Percentiles rank a stretch among this genome's conserved stretches.
Conservation (phyloP, 2,888 invertebrate genomes). For the Lasiommata megera region DNA sequence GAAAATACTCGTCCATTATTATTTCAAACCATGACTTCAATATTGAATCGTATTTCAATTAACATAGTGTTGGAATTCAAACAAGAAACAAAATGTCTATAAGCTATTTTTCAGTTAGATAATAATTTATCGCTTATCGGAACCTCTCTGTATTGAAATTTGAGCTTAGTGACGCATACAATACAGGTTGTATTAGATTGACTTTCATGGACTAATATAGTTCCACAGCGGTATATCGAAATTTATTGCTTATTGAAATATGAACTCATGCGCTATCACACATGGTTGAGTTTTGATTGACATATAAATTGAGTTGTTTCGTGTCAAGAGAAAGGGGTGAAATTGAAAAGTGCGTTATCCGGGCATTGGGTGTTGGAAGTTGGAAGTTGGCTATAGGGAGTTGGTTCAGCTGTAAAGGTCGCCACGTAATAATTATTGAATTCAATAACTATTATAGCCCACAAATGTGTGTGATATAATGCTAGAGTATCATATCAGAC, state of each 20-base stretch:
- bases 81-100: not conserved
- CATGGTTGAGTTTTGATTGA: slow-evolving; percentile 24
- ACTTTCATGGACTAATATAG: not conserved
- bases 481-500: too few species aligned
- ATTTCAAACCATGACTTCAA: not conserved
- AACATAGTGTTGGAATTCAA: not conserved
- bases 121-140: slow-evolving; percentile 17
- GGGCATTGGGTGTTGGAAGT: slow-evolving; percentile 2
- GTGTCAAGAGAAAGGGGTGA: slow-evolving; percentile 17
- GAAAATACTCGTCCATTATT: slow-evolving; percentile 20
- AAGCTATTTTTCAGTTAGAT: not conserved
- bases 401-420: not conserved
- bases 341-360: slow-evolving; percentile 18
- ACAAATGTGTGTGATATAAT: too few species aligned
- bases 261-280: slow-evolving; percentile 7
- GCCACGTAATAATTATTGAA: not conserved
- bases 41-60: not conserved
- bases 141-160: slow-evolving; percentile 20
- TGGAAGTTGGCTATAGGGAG: not conserved
- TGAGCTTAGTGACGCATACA: slow-evolving; percentile 6
- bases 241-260: slow-evolving; percentile 18
- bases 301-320: slow-evolving; percentile 4
- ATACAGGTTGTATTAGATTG: slow-evolving; percentile 18
- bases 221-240: slow-evolving; percentile 9
- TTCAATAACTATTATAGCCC: too few species aligned